Base-by-base conservation (phyloP, 2,113 vertebrate species). In the Gymnarchus niloticus region DNA sequence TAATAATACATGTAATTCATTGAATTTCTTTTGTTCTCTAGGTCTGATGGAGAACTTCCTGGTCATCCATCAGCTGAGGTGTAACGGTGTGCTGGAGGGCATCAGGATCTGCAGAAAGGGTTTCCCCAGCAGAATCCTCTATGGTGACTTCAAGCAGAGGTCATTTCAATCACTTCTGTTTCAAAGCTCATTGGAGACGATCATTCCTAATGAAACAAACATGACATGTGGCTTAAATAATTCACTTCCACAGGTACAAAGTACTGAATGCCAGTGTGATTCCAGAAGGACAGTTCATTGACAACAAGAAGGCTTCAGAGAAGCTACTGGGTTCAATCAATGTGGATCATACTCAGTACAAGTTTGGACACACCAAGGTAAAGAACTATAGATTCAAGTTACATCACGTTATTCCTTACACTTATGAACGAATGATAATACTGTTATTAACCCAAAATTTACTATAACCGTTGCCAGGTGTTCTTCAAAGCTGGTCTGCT, bases 401-500 rank as follows among this genome's bases (percentile, higher is more conserved):
- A 2, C 23, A 6, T 56, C 52, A 56, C 5, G 1, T 61, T 37
- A 41, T 23, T 48, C 46, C 21, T 59, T 37, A 83, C 19, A 6
- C 10, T 33, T 19, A 57, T 57, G 41, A 37, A 23, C 23, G 56
- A 44, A 6, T 83, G 7, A 12, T 12, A 41, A 48, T 48, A 14
- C 28, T 9, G 46, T 48, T 51, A 48, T 9, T n/a, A 51, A 52
- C 33, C 23, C 52, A 49, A 49, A 28, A 33, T 81, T 23, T 51
- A 52, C 78, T 28, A 28, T n/a, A 49, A 25, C n/a, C 52, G 0
- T 48, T 81, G 49, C 3, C 37, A 99, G 97, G 96, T 98, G 87
- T 97, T 98, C 92, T 99, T 99, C 92, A 98, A 98, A 95, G 97
- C 96, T 88, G 97, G 97, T 28, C 92, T 98, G 73, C 86, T 98